A percentile compares a stretch with the other conserved stretches of the same genome.
Evolutionary conservation across 2,113 vertebrate species (phyloP).

Genomic region (Naja naja): DNA sequence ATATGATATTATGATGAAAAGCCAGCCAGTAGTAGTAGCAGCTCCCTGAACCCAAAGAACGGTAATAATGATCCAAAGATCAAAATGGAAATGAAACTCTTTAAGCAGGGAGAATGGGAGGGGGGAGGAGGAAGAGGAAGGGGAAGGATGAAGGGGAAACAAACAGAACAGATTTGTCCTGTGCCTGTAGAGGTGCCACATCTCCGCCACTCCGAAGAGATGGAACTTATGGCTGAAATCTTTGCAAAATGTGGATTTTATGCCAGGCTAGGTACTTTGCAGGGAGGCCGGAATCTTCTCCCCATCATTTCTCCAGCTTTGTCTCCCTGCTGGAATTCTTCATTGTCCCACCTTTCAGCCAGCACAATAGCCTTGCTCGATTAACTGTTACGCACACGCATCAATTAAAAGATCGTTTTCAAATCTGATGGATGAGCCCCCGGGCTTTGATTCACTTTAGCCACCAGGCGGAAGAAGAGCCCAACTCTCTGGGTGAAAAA

Average conservation of each 20-base stretch:
- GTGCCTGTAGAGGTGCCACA: conserved; percentile 28
- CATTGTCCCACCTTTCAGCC: conserved; percentile 74
- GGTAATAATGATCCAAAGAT: too few relatives aligned
- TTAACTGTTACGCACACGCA: conserved; percentile 87
- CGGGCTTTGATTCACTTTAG: conserved; percentile 90
- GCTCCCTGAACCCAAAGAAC: too few relatives aligned
- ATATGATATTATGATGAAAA: too few relatives aligned
- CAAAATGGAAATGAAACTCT: too few relatives aligned
- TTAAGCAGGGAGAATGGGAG: too few relatives aligned
- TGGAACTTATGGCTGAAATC: neutral
- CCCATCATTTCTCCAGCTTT: conserved; percentile 40
- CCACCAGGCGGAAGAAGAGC: conserved; percentile 84
- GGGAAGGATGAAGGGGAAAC: neutral
- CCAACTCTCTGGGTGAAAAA: conserved; percentile 52
- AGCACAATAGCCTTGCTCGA: conserved; percentile 86
- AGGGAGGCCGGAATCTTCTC: neutral
- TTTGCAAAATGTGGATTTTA: neutral
- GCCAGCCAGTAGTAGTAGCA: too few relatives aligned
- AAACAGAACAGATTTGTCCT: conserved; percentile 52
- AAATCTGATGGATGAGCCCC: conserved; percentile 92
- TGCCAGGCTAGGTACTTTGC: neutral
- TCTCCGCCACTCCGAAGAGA: conserved; percentile 7
- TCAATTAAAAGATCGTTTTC: conserved; percentile 93
- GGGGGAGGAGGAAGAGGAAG: neutral
- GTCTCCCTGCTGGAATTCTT: conserved; percentile 61